Evolutionary conservation across 37 sponge, comb jelly and placozoan species (phyloP), one percentile per base, ranked within the genome.

Genomic region (Crambe crambe): DNA sequence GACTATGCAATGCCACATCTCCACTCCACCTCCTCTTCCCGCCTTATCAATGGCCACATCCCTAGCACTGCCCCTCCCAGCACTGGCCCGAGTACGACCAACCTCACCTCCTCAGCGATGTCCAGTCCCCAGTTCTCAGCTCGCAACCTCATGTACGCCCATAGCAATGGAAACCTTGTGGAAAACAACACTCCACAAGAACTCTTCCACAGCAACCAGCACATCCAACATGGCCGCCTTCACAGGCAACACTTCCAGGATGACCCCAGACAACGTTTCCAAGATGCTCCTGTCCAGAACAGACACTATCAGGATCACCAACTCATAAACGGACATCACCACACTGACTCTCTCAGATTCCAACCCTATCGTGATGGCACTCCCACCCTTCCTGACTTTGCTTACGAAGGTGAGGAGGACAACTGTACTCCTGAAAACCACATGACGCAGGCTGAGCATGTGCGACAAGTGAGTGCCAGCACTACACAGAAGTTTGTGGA

Each of bases 1-100:
- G 81, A 80, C 43, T 80, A 80, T 36, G 80, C 80, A 32, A 58
- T 66, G 36, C 9, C 54, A 17, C 35, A 77, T 42, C 17, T 12
- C 9, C 38, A 54, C 39, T 17, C 2, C 27, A 29, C 34, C 36
- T 9, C 35, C 3, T 37, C n/a, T n/a, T n/a, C n/a, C n/a, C n/a
- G n/a, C n/a, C n/a, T n/a, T n/a, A 30, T 30, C 37, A 67, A 32
- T 4, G 68, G 37, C 3, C 3, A 34, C 38, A 67, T 25, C 63
- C 63, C 63, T 26, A 18, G 23, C 63, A 62, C 63, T 21, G 21
- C 68, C 37, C 37, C 68, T 27, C 37, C 68, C 36, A 68, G 68
- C 68, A 68, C 37, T 37, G 39, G 39, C 37, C 21, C 68, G 5
- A 37, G 39, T 37, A 68, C 27, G 20, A 9, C 38, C 2, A 37